phyloP scores from a whole-genome alignment of 2,113 vertebrate species.

The Balaenoptera acutorostrata region DNA sequence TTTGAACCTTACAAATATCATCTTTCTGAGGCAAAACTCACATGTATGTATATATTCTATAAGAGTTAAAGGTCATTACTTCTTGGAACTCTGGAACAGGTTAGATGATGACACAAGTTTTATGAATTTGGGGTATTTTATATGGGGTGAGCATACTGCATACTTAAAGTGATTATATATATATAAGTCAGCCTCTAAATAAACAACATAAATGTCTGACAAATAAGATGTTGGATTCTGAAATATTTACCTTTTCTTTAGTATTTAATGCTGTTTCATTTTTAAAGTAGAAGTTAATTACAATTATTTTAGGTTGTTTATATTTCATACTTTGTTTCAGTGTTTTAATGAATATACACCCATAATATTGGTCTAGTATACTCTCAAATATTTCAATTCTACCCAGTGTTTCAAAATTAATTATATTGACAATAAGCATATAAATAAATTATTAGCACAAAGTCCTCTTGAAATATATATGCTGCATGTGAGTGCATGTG shows the following conservation, averaged over 20 bases:
- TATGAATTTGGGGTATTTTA: neutral
- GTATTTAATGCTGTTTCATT: neutral
- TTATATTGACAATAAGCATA: neutral
- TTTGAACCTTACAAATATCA: neutral
- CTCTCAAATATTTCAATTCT: neutral
- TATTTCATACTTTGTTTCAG: neutral
- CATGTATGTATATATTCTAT: neutral
- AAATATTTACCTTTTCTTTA: neutral
- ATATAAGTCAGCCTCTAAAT: neutral
- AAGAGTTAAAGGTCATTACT: neutral
- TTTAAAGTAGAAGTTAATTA: neutral
- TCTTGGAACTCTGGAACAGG: neutral
- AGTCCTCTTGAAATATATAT: neutral
- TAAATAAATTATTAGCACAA: neutral
- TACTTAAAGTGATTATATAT: neutral
- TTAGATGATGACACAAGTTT: neutral
- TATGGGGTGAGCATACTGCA: neutral
- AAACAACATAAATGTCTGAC: neutral
- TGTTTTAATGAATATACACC: neutral
- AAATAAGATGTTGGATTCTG: neutral
- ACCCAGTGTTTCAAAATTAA: neutral
- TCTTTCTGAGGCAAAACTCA: neutral
- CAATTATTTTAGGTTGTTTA: neutral
- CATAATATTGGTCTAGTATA: neutral
- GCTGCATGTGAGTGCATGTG: neutral